These are phyloP conservation scores for Muntiacus muntjak DNA, from an alignment of 2,113 vertebrate species.

Conservation along the genomic window DNA sequence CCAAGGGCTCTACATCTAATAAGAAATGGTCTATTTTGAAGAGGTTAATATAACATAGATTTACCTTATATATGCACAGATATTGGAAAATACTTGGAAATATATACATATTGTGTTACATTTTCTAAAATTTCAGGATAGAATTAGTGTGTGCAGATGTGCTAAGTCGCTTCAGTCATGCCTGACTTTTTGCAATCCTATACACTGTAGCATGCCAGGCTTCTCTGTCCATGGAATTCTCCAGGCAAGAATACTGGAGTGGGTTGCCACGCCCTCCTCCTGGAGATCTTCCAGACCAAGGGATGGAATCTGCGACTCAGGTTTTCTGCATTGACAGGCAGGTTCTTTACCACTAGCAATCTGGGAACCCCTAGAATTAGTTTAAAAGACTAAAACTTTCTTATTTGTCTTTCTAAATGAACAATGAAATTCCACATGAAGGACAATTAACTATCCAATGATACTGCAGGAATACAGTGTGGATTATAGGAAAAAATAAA, in stretches of 20 bases:
- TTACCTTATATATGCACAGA: neutral
- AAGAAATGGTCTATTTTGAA: neutral
- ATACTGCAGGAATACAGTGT: neutral
- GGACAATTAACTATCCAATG: neutral
- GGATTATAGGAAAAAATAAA: neutral
- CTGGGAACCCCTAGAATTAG: neutral
- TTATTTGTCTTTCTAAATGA: neutral
- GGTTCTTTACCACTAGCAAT: neutral
- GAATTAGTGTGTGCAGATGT: neutral
- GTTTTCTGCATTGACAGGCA: neutral
- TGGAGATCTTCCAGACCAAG: neutral
- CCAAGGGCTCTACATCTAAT: neutral
- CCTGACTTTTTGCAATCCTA: neutral
- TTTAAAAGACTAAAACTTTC: neutral
- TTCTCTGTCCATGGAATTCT: neutral
- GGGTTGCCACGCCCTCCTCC: neutral
- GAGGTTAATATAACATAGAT: neutral
- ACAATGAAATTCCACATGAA: neutral
- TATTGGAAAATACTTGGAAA: neutral
- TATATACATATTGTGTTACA: neutral
- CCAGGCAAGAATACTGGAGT: neutral
- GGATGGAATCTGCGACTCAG: neutral
- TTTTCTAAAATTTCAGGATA: neutral
- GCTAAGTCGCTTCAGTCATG: neutral
- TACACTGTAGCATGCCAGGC: neutral